These are phyloP conservation scores for Umimayanthus chanpuru DNA, from an alignment of 92 coral and sea anemone species.

Conservation along the genomic window DNA sequence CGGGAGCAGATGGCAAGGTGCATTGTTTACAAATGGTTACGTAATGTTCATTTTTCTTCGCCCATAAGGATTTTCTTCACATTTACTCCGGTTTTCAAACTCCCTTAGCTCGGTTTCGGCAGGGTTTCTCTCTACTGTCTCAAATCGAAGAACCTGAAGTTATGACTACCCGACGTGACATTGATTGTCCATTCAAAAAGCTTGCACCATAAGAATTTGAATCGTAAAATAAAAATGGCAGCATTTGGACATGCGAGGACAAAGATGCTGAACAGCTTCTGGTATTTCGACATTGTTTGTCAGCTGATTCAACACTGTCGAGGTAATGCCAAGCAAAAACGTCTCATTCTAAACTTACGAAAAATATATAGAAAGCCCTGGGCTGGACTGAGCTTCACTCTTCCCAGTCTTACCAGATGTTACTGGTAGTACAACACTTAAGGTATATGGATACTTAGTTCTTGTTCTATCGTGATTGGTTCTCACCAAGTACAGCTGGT, in stretches of 20 bases:
- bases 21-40: background rate
- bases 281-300: background rate
- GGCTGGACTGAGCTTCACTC: no score
- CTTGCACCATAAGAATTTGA: no score
- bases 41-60: background rate
- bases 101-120: background rate
- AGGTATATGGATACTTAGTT: background rate
- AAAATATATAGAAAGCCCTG: background rate
- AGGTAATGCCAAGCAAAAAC: background rate
- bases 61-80: background rate
- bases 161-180: background rate
- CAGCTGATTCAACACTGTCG: background rate
- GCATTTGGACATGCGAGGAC: background rate
- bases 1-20: slow-evolving; percentile 79
- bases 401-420: no score
- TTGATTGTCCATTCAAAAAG: background rate
- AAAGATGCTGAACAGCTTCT: background rate
- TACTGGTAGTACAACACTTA: no score
- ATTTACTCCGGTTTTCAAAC: no score
- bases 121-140: background rate
- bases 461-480: background rate
- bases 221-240: background rate
- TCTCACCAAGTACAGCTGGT: background rate
- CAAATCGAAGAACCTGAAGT: background rate
- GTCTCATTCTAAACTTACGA: background rate